These are phyloP conservation scores for Rhinoraja longicauda DNA, from an alignment of 2,797 vertebrate genomes.

Conservation along the genomic window DNA sequence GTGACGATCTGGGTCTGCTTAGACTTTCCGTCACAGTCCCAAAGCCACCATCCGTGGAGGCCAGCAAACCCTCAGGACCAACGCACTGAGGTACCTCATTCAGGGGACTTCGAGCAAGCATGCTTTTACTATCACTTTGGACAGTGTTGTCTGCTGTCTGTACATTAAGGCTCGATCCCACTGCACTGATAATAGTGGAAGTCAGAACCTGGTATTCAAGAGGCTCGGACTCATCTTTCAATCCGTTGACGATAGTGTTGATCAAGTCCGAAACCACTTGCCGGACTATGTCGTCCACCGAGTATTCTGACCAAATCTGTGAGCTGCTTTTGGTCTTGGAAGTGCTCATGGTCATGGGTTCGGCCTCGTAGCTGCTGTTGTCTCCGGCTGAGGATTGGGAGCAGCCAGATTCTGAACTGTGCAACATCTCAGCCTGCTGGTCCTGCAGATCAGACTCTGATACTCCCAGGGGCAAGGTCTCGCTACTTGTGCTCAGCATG, in stretches of 20 bases:
- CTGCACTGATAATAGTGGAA: constrained; percentile 62
- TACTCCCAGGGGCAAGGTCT: constrained; percentile 79
- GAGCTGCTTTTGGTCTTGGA: constrained; percentile 54
- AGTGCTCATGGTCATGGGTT: constrained; percentile 62
- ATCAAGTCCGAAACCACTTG: constrained; percentile 78
- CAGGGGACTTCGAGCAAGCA: constrained; percentile 63
- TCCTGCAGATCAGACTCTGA: constrained; percentile 78
- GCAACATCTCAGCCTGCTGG: constrained; percentile 76
- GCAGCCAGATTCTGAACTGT: constrained; percentile 81
- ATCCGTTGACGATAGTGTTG: constrained; percentile 66
- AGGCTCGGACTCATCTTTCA: constrained; percentile 60
- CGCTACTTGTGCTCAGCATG: constrained; percentile 89
- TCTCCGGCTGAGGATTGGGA: constrained; percentile 81
- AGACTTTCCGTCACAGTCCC: constrained; percentile 59
- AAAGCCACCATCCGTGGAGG: constrained; percentile 58
- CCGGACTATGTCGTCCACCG: constrained; percentile 71
- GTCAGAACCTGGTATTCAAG: constrained; percentile 61
- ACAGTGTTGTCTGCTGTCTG: constrained; percentile 45
- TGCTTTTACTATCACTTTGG: constrained; percentile 50
- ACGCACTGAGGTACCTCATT: constrained; percentile 62
- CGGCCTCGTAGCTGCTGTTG: constrained; percentile 81
- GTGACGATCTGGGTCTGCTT: constrained; percentile 83
- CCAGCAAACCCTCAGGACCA: constrained; percentile 70
- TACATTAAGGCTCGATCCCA: constrained; percentile 52
- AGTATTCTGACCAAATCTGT: constrained; percentile 58